phyloP scores from a whole-genome alignment of 2,888 invertebrate genomes.

The Apamea monoglypha region DNA sequence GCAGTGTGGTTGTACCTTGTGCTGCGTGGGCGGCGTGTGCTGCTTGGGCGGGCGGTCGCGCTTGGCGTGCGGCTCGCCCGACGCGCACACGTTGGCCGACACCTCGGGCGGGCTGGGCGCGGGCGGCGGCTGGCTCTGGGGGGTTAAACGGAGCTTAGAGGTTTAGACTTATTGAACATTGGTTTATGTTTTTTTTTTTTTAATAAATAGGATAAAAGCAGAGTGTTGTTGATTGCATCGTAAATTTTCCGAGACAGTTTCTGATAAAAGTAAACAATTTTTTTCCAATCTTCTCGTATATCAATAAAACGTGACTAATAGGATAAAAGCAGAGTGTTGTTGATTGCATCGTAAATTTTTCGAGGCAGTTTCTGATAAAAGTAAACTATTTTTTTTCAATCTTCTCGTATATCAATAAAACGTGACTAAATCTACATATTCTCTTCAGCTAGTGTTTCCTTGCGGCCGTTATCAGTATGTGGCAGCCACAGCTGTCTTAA shows the following conservation, averaged over 20 bases:
- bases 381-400: not conserved
- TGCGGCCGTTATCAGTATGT: not conserved
- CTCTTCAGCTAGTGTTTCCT: not conserved
- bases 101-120: slow-evolving; percentile 82
- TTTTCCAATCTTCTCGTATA: not conserved
- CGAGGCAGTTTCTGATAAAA: not conserved
- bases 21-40: slow-evolving; percentile 66
- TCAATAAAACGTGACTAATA: not conserved
- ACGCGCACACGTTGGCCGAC: slow-evolving; percentile 83
- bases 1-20: slow-evolving; percentile 33
- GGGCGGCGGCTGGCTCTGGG: slow-evolving; percentile 69
- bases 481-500: not conserved
- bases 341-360: not conserved
- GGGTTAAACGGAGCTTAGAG: not conserved
- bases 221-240: not conserved
- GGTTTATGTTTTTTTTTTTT: not conserved
- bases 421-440: not conserved
- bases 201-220: not conserved
- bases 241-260: not conserved
- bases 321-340: not conserved
- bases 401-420: not conserved
- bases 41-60: slow-evolving; percentile 74
- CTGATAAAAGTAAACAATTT: not conserved
- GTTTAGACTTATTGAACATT: not conserved
- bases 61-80: slow-evolving; percentile 77